These are phyloP conservation scores for Rhizoglyphus robini DNA, from an alignment of 1,140 invertebrate genomes.

Conservation along the genomic window DNA sequence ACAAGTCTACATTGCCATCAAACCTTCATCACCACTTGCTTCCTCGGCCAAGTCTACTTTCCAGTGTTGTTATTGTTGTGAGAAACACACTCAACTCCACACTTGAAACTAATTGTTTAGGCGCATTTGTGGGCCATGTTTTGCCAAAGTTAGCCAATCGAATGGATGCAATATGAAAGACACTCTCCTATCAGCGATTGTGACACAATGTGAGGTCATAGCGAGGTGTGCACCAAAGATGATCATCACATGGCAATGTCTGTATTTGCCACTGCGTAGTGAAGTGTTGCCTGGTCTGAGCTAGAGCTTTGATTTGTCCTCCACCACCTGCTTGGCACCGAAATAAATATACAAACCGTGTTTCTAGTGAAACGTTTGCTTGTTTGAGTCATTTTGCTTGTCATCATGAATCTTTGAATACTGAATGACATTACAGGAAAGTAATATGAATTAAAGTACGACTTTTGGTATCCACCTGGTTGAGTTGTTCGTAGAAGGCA, in stretches of 20 bases:
- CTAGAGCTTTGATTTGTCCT: background rate
- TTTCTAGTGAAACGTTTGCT: background rate
- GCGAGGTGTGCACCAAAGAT: background rate
- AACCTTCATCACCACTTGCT: background rate
- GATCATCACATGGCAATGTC: background rate
- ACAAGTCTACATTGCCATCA: background rate
- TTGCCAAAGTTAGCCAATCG: background rate
- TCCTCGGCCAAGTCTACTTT: background rate
- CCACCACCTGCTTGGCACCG: background rate
- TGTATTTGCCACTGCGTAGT: background rate
- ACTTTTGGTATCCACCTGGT: background rate
- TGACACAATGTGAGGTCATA: no score
- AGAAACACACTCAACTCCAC: background rate
- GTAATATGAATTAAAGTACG: background rate
- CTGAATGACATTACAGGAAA: background rate
- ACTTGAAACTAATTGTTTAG: background rate
- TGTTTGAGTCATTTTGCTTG: background rate
- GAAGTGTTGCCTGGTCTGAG: background rate
- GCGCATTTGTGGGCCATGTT: background rate
- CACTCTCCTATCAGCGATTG: background rate
- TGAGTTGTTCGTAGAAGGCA: constrained; percentile 2
- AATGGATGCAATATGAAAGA: background rate
- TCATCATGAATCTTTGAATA: background rate
- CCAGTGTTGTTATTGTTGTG: background rate
- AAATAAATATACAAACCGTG: background rate